These are phyloP conservation scores for Cancer borealis DNA, from an alignment of 2,888 invertebrate species.

Conservation along the genomic window DNA sequence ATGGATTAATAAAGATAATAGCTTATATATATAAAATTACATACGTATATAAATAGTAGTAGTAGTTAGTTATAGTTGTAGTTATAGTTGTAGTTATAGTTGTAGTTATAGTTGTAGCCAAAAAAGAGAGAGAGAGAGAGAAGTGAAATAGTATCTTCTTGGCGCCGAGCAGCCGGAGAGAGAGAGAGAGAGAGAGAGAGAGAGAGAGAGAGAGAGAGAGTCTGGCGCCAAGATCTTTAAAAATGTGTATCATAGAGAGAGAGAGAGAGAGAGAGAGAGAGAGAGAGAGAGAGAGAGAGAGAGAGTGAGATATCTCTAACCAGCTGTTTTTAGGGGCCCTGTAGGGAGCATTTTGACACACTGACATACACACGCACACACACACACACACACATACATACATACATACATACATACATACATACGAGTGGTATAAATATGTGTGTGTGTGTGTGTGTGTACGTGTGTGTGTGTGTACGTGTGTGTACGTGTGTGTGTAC, in stretches of 20 bases:
- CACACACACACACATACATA: not conserved
- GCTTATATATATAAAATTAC: not conserved
- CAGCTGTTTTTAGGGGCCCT: no score
- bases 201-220: not conserved
- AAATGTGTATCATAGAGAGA: no score
- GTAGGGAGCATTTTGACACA: no score
- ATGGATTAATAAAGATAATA: not conserved
- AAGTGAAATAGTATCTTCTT: not conserved
- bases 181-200: slow-evolving; percentile 15
- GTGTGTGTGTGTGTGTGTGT: not conserved
- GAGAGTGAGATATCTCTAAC: not conserved
- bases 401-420: not conserved
- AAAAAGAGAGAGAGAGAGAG: not conserved
- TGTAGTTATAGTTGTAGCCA: not conserved
- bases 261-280: slow-evolving; percentile 1
- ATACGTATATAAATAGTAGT: not conserved
- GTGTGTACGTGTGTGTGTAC: not conserved
- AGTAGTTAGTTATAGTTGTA: not conserved
- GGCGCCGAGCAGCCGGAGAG: not conserved
- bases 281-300: not conserved
- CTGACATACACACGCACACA: not conserved
- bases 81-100: not conserved
- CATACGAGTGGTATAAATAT: not conserved
- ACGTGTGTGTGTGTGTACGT: not conserved
- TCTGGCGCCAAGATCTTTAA: not conserved